Evolutionary conservation across 2,113 vertebrate genomes (phyloP), one percentile per base, ranked within the genome.

Genomic region (Corythaeola cristata): DNA sequence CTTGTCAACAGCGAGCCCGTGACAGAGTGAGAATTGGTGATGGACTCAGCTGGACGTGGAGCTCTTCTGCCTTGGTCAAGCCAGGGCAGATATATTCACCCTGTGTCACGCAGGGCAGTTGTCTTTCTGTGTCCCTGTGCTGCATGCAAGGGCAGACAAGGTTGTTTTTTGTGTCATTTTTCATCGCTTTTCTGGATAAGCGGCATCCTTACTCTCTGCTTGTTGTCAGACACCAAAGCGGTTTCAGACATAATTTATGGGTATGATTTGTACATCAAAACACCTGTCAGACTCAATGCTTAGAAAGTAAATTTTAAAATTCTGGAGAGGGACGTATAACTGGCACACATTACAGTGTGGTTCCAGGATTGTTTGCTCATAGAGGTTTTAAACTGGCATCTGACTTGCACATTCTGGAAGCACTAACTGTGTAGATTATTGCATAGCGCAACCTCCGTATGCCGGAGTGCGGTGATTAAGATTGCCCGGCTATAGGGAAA

Each of bases 341-440:
- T 1, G 7, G 28, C 45, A 27, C 6, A 18, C 0, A 0, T 47
- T 47, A 44, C 0, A 1, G 2, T 20, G 62, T 6, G n/a, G 8
- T 63, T 85, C 58, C 8, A 58, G 47, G 37, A 4, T n/a, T 49
- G 19, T 3, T 86, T 79, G n/a, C 20, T 63, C 60, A 10, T 26
- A 55, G 47, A 23, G 9, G 17, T 55, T 72, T 75, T 79, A 28
- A 27, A 49, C 14, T 15, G 33, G 22, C 23, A 4, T 27, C 69
- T 77, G 56, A 27, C 39, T 47, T 62, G 27, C 23, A 16, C 20
- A 58, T 86, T 13, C 49, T 59, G 47, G 53, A 45, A 63, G 26
- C 9, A 49, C 1, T 8, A 23, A 2, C 30, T 32, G 23, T 11
- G 33, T 12, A 37, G 19, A 23, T 53, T n/a, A 27, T 55, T 17